phyloP scores from a whole-genome alignment of 2,888 invertebrate genomes.

The Clepsis dumicolana region DNA sequence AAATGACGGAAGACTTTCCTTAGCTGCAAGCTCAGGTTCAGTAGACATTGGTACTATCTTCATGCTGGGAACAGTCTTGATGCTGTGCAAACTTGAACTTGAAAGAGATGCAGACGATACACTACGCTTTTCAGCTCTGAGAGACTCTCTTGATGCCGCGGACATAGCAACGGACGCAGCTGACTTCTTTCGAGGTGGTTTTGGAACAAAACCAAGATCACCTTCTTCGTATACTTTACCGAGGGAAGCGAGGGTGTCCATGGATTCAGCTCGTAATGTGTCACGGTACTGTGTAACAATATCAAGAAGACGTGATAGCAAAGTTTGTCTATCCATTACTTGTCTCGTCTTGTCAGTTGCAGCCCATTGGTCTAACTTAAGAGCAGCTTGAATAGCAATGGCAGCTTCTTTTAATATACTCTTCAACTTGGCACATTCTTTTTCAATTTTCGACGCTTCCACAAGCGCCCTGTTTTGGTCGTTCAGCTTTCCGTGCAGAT shows the following conservation, averaged over 20 bases:
- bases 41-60: slow-evolving; percentile 61
- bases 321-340: slow-evolving; percentile 76
- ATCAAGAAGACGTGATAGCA: slow-evolving; percentile 85
- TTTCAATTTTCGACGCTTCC: slow-evolving; percentile 77
- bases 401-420: slow-evolving; percentile 87
- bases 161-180: slow-evolving; percentile 49
- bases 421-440: slow-evolving; percentile 85
- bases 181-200: slow-evolving; percentile 63
- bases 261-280: slow-evolving; percentile 69
- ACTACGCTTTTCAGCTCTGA: slow-evolving; percentile 51
- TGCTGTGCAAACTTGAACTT: slow-evolving; percentile 62
- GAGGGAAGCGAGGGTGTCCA: slow-evolving; percentile 79
- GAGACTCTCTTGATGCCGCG: slow-evolving; percentile 53
- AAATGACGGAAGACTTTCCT: slow-evolving; percentile 73
- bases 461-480: slow-evolving; percentile 78
- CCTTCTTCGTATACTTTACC: slow-evolving; percentile 87
- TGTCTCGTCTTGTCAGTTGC: slow-evolving; percentile 66
- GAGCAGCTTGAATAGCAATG: slow-evolving; percentile 85
- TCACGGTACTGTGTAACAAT: slow-evolving; percentile 80
- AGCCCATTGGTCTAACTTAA: slow-evolving; percentile 81
- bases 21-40: slow-evolving; percentile 52
- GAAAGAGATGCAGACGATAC: slow-evolving; percentile 51
- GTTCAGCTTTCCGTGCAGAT: slow-evolving; percentile 81
- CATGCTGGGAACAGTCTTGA: slow-evolving; percentile 74
- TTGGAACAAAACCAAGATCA: slow-evolving; percentile 89